Conservation (phyloP, 2,888 invertebrate genomes). For the Uropetala carovei region DNA sequence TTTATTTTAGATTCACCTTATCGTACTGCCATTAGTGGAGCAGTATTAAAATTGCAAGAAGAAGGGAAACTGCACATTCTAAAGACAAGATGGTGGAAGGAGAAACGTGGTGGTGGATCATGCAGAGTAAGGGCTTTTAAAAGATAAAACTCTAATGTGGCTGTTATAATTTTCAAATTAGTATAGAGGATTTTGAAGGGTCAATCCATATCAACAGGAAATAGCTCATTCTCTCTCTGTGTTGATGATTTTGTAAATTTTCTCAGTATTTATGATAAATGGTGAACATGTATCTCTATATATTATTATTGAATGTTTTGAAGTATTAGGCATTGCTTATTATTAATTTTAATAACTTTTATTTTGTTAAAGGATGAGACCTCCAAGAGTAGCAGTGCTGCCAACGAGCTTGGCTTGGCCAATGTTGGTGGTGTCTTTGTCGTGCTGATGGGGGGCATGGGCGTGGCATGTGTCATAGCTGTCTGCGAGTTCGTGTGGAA, state of each 20-base stretch:
- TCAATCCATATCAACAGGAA: too few relatives aligned
- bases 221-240: neutral
- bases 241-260: neutral
- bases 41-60: constrained; percentile 96
- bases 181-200: too few relatives aligned
- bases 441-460: constrained; percentile 95
- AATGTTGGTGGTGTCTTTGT: constrained; percentile 98
- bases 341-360: neutral
- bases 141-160: neutral
- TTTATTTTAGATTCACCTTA: constrained; percentile 89
- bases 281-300: too few relatives aligned
- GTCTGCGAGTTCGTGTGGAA: constrained; percentile 98
- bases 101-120: constrained; percentile 91
- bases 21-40: constrained; percentile 94
- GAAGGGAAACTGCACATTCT: constrained; percentile 94
- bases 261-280: neutral
- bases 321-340: neutral
- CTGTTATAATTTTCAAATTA: neutral
- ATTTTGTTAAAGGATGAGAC: constrained; percentile 82
- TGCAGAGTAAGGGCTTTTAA: constrained; percentile 82
- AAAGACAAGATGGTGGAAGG: constrained; percentile 99
- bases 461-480: constrained; percentile 93
- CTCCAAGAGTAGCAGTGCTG: constrained; percentile 89
- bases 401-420: constrained; percentile 93
- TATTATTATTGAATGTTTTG: neutral